These are phyloP conservation scores for Myiopsitta monachus DNA, from an alignment of 2,113 vertebrate species.

Conservation along the genomic window DNA sequence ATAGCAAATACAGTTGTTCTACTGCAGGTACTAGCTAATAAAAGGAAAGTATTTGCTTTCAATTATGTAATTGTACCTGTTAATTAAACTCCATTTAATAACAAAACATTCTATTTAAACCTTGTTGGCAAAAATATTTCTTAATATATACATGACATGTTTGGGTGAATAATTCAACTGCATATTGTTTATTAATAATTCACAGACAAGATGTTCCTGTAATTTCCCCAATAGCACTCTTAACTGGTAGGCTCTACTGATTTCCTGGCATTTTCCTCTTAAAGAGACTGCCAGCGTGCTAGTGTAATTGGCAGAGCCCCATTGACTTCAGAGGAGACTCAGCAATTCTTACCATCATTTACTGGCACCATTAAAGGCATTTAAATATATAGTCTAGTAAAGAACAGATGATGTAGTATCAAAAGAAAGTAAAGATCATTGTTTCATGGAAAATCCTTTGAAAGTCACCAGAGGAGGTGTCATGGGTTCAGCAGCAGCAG, in stretches of 20 bases:
- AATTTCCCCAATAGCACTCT: background rate
- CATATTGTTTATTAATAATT: background rate
- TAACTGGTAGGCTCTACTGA: background rate
- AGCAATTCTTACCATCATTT: background rate
- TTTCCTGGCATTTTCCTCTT: background rate
- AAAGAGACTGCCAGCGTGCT: background rate
- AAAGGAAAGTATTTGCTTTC: background rate
- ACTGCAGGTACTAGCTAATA: background rate
- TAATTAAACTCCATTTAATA: conserved; percentile 35
- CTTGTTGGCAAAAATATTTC: background rate
- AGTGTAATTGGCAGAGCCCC: background rate
- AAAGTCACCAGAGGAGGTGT: background rate
- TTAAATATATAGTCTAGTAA: background rate
- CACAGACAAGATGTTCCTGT: background rate
- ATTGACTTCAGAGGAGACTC: background rate
- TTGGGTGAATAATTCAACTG: background rate
- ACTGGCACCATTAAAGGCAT: background rate
- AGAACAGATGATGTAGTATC: background rate
- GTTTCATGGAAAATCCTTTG: background rate
- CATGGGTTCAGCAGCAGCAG: too few relatives aligned
- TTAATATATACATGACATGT: background rate
- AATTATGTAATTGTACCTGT: background rate
- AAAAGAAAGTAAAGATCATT: background rate
- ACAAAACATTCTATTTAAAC: background rate
- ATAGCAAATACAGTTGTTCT: background rate